These are phyloP conservation scores for Abrostola tripartita DNA, from an alignment of 2,888 invertebrate species.

Conservation along the genomic window DNA sequence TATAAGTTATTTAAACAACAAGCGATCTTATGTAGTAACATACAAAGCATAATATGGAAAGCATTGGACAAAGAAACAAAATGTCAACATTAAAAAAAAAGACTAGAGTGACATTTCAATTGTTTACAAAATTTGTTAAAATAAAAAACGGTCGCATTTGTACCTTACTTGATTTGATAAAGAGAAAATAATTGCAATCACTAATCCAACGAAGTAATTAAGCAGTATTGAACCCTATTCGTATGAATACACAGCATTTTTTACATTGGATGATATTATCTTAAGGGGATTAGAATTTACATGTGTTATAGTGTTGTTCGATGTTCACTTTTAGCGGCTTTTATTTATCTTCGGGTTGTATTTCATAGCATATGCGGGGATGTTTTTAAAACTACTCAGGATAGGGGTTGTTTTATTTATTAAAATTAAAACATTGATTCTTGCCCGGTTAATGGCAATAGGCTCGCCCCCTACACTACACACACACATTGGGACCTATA, in stretches of 20 bases:
- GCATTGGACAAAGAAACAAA: too few species aligned
- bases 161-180: not conserved
- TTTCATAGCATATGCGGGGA: not conserved
- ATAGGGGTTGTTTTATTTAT: not conserved
- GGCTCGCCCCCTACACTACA: too few species aligned
- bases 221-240: not conserved
- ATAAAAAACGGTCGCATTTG: not conserved
- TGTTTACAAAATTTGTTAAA: not conserved
- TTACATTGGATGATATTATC: conserved; percentile 40
- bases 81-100: too few species aligned
- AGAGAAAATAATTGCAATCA: not conserved
- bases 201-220: conserved; percentile 3
- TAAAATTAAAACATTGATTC: not conserved
- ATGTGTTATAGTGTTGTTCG: conserved; percentile 45
- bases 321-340: conserved; percentile 45
- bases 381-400: too few species aligned
- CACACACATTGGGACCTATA: too few species aligned
- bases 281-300: conserved; percentile 22
- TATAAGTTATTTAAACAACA: too few species aligned
- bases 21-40: too few species aligned
- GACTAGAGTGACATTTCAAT: too few species aligned
- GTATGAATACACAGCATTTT: conserved; percentile 11
- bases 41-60: too few species aligned
- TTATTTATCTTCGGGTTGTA: not conserved
- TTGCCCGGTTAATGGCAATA: not conserved